These are phyloP conservation scores for Mandrillus leucophaeus DNA, from an alignment of 2,113 vertebrate genomes.

Conservation along the genomic window DNA sequence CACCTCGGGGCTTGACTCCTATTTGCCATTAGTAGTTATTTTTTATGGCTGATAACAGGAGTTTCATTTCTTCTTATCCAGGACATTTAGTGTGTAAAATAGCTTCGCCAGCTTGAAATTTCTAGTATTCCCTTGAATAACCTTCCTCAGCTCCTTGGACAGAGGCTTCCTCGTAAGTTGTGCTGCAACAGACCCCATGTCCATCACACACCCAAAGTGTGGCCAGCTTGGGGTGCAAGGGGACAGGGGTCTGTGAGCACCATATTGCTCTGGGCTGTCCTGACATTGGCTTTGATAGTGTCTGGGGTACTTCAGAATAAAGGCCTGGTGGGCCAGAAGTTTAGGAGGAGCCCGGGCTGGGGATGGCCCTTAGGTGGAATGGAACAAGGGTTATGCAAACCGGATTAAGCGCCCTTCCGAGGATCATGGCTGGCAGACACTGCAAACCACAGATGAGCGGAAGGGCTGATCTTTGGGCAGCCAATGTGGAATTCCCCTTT, in stretches of 20 bases:
- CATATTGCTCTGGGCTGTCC: background rate
- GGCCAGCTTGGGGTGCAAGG: background rate
- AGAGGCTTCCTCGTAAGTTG: background rate
- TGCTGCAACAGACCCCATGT: background rate
- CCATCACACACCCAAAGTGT: background rate
- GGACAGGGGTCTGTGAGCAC: background rate
- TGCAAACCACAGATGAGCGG: conserved; percentile 68
- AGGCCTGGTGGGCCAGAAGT: background rate
- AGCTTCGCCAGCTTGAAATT: conserved; percentile 39
- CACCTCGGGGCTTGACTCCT: background rate
- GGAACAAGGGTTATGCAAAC: conserved; percentile 59
- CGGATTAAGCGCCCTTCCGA: background rate
- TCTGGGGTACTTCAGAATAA: background rate
- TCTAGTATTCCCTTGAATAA: conserved; percentile 58
- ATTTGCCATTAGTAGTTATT: background rate
- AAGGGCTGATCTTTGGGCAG: conserved; percentile 57
- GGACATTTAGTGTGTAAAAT: conserved; percentile 7
- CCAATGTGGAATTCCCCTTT: conserved; percentile 76
- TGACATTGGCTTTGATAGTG: background rate
- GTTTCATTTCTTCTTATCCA: conserved; percentile 74
- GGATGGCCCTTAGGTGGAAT: background rate
- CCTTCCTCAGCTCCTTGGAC: background rate
- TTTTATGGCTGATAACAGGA: conserved; percentile 30
- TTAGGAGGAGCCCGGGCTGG: background rate
- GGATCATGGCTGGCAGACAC: background rate